Percentiles rank a stretch among this genome's conserved stretches.
Evolutionary conservation across 1,140 invertebrate genomes (phyloP).

Genomic region (Druon quercuslanigerum): DNA sequence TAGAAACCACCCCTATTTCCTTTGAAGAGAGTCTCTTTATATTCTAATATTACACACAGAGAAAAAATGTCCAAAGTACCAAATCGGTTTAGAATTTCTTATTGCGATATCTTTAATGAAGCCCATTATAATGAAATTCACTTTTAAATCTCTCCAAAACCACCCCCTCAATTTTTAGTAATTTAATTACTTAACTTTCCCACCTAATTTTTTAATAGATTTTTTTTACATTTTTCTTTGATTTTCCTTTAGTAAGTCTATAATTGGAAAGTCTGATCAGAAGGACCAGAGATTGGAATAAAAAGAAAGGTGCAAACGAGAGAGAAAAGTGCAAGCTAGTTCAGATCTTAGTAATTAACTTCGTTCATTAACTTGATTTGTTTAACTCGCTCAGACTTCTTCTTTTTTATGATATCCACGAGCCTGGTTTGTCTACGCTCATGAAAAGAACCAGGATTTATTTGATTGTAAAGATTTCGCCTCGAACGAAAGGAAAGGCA

Average conservation of each 20-base stretch:
- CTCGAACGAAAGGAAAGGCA: neutral
- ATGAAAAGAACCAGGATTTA: conserved; percentile 31
- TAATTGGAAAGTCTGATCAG: conserved; percentile 4
- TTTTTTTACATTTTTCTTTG: neutral
- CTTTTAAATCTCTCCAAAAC: no score
- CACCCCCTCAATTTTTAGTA: no score
- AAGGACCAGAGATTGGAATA: conserved; percentile 1
- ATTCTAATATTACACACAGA: no score
- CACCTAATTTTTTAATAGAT: no score
- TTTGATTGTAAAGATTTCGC: conserved; percentile 29
- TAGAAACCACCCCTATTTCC: no score
- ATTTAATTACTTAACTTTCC: no score
- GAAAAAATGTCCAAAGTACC: no score
- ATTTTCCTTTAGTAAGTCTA: neutral
- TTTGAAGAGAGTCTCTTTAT: no score
- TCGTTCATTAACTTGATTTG: conserved; percentile 29
- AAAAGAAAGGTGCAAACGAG: neutral
- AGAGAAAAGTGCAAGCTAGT: conserved; percentile 13
- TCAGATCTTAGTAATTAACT: conserved; percentile 26
- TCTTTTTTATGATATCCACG: conserved; percentile 28
- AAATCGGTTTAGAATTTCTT: no score
- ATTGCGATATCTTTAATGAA: no score
- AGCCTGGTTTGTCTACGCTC: conserved; percentile 25
- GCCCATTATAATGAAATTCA: no score
- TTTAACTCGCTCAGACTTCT: conserved; percentile 17